Base-by-base conservation (phyloP, 2,888 invertebrate species). In the Ceratothoa steindachneri region DNA sequence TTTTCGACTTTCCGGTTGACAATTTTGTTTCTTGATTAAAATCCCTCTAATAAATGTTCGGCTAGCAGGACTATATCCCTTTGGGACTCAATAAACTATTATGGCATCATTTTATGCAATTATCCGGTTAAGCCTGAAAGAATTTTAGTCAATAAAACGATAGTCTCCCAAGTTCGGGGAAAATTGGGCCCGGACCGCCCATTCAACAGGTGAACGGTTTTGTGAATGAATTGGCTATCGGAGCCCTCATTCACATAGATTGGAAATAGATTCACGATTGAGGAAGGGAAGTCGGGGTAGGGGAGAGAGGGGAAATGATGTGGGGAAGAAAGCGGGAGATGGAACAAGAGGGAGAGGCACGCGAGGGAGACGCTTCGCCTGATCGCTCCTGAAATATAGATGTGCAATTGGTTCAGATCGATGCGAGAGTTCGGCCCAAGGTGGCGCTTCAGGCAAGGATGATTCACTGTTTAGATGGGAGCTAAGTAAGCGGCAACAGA, bases 171-270 rank as follows among this genome's bases (percentile, higher is more conserved):
- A 60, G 22, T 60, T 60, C 24, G 24, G 60, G 60, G n/a, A n/a
- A 60, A 24, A 60, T 60, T 60, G 60, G 7, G n/a, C n/a, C n/a
- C n/a, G n/a, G n/a, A n/a, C n/a, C 52, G 15, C 24, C 24, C 60
- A 60, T 60, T 60, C 60, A 60, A 60, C 60, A 60, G 60, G 60
- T 60, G 60, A 60, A 60, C 60, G 60, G 24, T 60, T 60, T 60
- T 60, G 60, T 60, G 60, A 60, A 60, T 60, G 60, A 24, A 60
- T 60, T 60, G 60, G 60, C 60, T 60, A 60, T 60, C 27, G 60
- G 60, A 60, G 24, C 24, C 12, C 24, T 41, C 60, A 60, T 60
- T 60, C 60, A 60, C 27, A 7, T 60, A 60, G 60, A 24, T 24
- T 24, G 60, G 30, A 52, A 30, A 64, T 19, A 64, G 19, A 64